phyloP scores from a whole-genome alignment of 1,140 invertebrate genomes.

The Caenorhabditis brenneri region DNA sequence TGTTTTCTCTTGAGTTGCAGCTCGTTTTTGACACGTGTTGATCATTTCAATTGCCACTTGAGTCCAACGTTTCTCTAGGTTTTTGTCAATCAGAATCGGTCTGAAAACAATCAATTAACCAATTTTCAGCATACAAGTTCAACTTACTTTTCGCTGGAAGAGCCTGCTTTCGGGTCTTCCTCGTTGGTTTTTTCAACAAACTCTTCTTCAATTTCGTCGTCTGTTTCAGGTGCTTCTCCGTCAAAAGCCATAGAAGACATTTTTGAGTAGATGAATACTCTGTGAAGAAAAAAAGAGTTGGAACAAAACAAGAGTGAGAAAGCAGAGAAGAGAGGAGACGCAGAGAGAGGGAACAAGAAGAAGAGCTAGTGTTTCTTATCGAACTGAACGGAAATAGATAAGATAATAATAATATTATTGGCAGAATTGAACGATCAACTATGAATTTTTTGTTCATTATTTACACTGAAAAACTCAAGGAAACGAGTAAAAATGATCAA shows the following conservation, averaged over 20 bases:
- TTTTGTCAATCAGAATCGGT: not conserved
- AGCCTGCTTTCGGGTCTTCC: not conserved
- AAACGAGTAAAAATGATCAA: no score
- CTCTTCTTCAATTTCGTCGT: not conserved
- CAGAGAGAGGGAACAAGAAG: no score
- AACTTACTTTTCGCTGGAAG: not conserved
- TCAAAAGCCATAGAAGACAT: not conserved
- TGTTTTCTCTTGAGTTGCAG: not conserved
- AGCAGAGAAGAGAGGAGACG: no score
- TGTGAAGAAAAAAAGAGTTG: not conserved
- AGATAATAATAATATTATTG: no score
- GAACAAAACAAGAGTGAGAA: no score
- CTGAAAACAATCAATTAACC: not conserved
- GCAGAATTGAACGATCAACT: no score
- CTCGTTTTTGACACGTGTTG: not conserved
- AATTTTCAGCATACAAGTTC: not conserved
- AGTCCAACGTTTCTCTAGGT: not conserved
- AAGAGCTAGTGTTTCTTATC: no score
- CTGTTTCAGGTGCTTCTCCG: conserved; percentile 7
- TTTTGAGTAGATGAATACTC: not conserved
- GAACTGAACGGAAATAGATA: no score
- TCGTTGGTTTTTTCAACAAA: not conserved
- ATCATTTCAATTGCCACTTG: not conserved
- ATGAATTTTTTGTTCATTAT: no score
- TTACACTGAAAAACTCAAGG: no score